Base-by-base conservation (phyloP, 2,888 invertebrate species). In the Trichogramma evanescens region DNA sequence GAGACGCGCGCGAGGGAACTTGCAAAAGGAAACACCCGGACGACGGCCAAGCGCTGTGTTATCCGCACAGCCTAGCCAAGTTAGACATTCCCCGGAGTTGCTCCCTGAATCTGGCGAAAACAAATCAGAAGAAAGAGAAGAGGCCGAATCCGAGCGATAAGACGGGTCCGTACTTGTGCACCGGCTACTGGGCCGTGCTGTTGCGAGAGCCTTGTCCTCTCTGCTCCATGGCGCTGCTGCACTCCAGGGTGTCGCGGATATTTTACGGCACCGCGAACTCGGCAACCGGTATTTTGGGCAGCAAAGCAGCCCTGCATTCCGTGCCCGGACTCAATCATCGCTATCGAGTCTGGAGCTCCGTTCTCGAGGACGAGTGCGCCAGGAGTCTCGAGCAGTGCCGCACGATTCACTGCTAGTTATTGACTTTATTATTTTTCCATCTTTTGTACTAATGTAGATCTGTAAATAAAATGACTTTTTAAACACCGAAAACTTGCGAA, bases 141-240 rank as follows among this genome's bases (percentile, higher is more conserved):
- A 51, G 39, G 38, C 13, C 50, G 1, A 42, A 53, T 6, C 9
- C 46, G 5, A 70, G 69, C 1, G 78, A 80, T 44, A 70, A 75
- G n/a, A 75, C 80, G 53, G 85, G 85, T 2, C 87, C 90, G 0
- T 94, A 94, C 75, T 79, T 94, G 53, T 93, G 93, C 78, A 94
- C 96, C 0, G 91, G 91, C 3, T 94, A 91, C 76, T 88, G 92
- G 79, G 79, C 91, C 2, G 96, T 93, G 73, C 75, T 91, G 49
- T 83, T 89, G 0, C 83, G 83, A 63, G 97, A 98, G 75, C 96
- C 97, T 0, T 98, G 98, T 78, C 74, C 91, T 1, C 93, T 97
- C 89, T 98, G 98, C 79, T 83, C 93, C 0, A 98, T 98, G 97
- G 96, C 91, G 0, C 80, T 98, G 58, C 83, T 95, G 0, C 97